Evolutionary conservation across 1,140 invertebrate genomes (phyloP).

Genomic region (Phenacoccus solenopsis): DNA sequence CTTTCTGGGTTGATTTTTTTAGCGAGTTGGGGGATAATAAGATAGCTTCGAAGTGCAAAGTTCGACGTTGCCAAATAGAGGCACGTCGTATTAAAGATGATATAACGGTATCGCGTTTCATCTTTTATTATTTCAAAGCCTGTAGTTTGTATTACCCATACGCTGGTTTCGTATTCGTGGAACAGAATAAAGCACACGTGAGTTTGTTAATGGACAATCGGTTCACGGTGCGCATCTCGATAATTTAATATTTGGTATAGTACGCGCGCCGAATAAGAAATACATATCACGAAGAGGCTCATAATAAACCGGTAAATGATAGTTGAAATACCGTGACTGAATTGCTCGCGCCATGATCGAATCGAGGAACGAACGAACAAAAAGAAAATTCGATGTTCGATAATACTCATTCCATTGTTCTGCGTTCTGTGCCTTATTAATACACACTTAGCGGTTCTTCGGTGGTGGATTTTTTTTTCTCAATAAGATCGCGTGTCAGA

Average conservation of each 20-base stretch:
- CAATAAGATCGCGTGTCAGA: background rate
- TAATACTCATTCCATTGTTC: background rate
- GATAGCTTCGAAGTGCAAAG: too few relatives aligned
- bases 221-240: background rate
- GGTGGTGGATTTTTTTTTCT: too few relatives aligned
- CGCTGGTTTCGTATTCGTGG: too few relatives aligned
- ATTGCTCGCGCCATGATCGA: background rate
- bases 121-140: too few relatives aligned
- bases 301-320: constrained; percentile 3
- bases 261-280: background rate
- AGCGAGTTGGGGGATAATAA: too few relatives aligned
- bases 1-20: too few relatives aligned
- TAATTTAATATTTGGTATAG: background rate
- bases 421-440: background rate
- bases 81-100: too few relatives aligned
- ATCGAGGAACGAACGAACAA: background rate
- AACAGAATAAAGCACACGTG: too few relatives aligned
- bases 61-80: too few relatives aligned
- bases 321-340: background rate
- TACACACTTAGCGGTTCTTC: too few relatives aligned
- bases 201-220: background rate
- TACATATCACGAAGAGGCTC: background rate
- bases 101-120: too few relatives aligned
- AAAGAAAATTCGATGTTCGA: background rate
- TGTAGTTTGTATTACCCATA: too few relatives aligned